Evolutionary conservation across 2,797 vertebrate genomes (phyloP).

Genomic region (Chelon auratus): DNA sequence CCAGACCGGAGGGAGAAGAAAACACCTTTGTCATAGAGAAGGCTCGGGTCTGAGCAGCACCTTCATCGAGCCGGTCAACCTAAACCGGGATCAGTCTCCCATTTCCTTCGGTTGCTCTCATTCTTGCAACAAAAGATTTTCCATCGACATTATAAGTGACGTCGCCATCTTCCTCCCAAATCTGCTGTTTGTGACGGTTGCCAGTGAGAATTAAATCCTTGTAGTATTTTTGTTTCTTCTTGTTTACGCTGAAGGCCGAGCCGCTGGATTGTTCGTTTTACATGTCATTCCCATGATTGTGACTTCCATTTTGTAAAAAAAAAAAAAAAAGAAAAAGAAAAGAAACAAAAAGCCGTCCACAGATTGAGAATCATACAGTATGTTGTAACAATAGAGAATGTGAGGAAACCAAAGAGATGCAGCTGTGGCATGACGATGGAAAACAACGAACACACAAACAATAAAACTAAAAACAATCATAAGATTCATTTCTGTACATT

Average conservation of each 20-base stretch:
- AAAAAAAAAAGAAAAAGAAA: neutral
- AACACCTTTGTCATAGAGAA: conserved; percentile 47
- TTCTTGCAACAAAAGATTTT: conserved; percentile 52
- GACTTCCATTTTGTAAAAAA: conserved; percentile 35
- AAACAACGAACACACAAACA: conserved; percentile 16
- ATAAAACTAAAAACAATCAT: neutral
- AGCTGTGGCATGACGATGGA: conserved; percentile 33
- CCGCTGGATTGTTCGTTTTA: conserved; percentile 34
- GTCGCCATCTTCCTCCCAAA: conserved; percentile 38
- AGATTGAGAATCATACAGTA: conserved; percentile 31
- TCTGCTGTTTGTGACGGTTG: conserved; percentile 61
- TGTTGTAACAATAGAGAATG: conserved; percentile 38
- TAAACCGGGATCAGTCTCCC: conserved; percentile 28
- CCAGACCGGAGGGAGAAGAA: conserved; percentile 40
- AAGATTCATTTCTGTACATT: conserved; percentile 51
- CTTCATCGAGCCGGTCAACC: conserved; percentile 53
- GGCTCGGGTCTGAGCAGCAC: conserved; percentile 55
- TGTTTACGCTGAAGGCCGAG: conserved; percentile 43
- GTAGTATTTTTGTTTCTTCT: conserved; percentile 51
- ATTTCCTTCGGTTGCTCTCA: conserved; percentile 21
- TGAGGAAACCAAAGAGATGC: conserved; percentile 75
- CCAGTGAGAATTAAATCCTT: conserved; percentile 63
- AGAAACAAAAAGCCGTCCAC: neutral
- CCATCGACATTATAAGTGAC: conserved; percentile 34
- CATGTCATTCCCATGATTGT: conserved; percentile 48